phyloP scores from a whole-genome alignment of 2,113 vertebrate species.

The Prunella fulvescens region DNA sequence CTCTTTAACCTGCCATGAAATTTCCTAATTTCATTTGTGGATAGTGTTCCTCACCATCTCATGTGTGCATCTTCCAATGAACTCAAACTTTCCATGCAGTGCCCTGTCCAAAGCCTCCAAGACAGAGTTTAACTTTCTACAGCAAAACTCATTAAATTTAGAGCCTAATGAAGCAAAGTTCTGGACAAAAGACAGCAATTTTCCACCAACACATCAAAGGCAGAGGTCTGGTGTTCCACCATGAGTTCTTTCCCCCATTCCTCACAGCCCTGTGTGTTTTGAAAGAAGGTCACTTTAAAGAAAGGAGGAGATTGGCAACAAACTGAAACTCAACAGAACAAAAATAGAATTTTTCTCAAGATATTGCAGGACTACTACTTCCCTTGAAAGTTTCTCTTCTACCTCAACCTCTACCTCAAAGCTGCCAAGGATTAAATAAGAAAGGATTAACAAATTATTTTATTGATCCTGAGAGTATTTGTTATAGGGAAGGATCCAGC shows the following conservation, averaged over 20 bases:
- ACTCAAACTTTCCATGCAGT: neutral
- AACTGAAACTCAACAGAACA: neutral
- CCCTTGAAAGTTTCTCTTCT: neutral
- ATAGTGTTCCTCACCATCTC: neutral
- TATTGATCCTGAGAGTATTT: neutral
- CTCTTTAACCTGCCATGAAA: neutral
- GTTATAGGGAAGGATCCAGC: neutral
- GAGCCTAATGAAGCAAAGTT: neutral
- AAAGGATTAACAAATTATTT: neutral
- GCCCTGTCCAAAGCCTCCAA: neutral
- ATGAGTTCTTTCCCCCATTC: neutral
- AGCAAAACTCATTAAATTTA: neutral
- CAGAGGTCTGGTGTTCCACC: neutral
- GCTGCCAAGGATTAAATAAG: neutral
- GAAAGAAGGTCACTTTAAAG: neutral
- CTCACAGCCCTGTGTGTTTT: neutral
- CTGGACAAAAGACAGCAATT: neutral
- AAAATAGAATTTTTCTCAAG: neutral
- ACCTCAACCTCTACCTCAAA: neutral
- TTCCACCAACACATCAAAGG: neutral
- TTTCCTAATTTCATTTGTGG: neutral
- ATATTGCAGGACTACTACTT: neutral
- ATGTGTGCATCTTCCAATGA: rapidly evolving
- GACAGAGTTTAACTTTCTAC: neutral
- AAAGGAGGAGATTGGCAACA: too few species aligned